Evolutionary conservation across 2,797 vertebrate species (phyloP), one percentile per base, ranked within the genome.

Genomic region (Leptatherina wallacei): DNA sequence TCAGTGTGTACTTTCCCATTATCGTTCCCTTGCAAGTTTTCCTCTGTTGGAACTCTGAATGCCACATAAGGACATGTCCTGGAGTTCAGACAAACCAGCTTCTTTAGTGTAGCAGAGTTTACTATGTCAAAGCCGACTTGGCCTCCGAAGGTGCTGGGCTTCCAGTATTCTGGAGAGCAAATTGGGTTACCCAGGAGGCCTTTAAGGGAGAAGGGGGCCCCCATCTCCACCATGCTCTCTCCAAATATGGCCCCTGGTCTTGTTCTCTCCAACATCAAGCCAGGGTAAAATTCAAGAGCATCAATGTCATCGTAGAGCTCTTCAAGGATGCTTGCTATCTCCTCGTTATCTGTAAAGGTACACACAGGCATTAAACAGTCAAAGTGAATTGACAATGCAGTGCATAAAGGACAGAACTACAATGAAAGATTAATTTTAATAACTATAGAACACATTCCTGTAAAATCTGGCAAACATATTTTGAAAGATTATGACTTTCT

Each of bases 121-220:
- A 99, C 95, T 0, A 99, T 93, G 79, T 96, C 92, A 69, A 98
- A 99, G 52, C 98, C 98, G 0, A 86, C 88, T 30, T 94, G 85
- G 6, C 98, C 98, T 0, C 98, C 98, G 0, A 99, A 99, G 0
- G 98, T 99, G 87, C 98, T 99, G 38, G 97, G 96, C 74, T 99
- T 99, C 98, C 98, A 99, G 92, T 99, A 99, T 56, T 95, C 93
- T 0, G 98, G 98, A 47, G 98, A 99, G 84, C 98, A 99, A 86
- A 99, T 96, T n/a, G 98, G 97, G 71, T 99, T 99, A 64, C 97
- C 97, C 63, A 99, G 47, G 10, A 99, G 97, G 29, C 98, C 98
- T 91, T 99, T 99, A 35, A 99, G 94, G 42, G 98, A 99, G 89
- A 99, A 99, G 0, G 98, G 98, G n/a, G 98, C 96, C 5, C 98